Base-by-base conservation (phyloP, 2,797 vertebrate species). In the Phoebastria nigripes region DNA sequence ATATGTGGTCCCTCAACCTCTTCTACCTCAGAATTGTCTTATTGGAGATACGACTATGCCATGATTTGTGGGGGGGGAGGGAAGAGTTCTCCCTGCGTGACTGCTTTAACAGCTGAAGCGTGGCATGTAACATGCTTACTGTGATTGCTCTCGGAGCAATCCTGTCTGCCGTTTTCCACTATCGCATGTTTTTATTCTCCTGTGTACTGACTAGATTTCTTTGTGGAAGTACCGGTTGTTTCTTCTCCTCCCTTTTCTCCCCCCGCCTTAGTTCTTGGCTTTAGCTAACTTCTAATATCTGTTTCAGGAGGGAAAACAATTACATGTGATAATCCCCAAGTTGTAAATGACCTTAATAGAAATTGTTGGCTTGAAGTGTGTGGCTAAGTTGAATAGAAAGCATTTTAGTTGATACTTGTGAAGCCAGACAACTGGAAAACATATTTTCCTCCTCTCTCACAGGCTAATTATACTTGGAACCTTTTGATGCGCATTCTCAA, bases 1-100 rank as follows among this genome's bases (percentile, higher is more conserved):
- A 31, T 15, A 17, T 6, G 28, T 31, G 24, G 28, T 39, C 33
- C 24, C 19, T 62, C 24, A 21, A 31, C 12, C 25, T 47, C 10
- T 61, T 67, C 56, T 51, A 8, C 26, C 25, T 39, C 33, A 42
- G 19, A 74, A 42, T 15, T 47, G 13, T 44, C 35, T 31, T 4
- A 0, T 17, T 3, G n/a, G 26, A 87, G 39, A n/a, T 17, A 16
- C 0, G 2, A 39, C 28, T 58, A n/a, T 46, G 8, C 44, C 70
- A 35, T 28, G 3, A 58, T 65, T 41, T 74, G 31, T n/a, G 9
- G 54, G 10, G 7, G 22, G 20, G 28, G 22, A 29, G 35, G 35
- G 35, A 25, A 28, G 21, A 17, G 12, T n/a, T 71, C 6, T 71
- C 28, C 25, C 15, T 61, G 35, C 1, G 1, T 15, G 41, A 47